Evolutionary conservation across 2,797 vertebrate species (phyloP).

Genomic region (Gorsachius magnificus): DNA sequence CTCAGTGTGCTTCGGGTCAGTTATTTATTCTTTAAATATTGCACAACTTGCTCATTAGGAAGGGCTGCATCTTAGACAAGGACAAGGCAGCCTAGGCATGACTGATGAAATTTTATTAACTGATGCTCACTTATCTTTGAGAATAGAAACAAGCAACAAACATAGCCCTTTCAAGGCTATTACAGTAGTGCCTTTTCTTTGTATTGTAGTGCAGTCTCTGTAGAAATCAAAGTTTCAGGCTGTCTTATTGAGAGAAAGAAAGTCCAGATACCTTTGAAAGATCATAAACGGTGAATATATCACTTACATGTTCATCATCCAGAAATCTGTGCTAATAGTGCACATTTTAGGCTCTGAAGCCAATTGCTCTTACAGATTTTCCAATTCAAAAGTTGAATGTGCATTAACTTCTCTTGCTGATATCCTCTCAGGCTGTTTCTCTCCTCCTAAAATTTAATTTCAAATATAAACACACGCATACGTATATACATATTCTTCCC

Average conservation of each 20-base stretch:
- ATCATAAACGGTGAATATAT: background rate
- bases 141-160: background rate
- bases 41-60: background rate
- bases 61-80: background rate
- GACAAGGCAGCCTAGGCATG: background rate
- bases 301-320: background rate
- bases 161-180: background rate
- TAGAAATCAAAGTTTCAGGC: background rate
- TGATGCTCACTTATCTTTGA: background rate
- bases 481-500: background rate
- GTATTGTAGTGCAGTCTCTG: background rate
- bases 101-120: background rate
- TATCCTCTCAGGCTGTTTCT: background rate
- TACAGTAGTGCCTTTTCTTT: background rate
- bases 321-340: background rate
- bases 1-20: background rate
- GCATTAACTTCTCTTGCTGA: background rate
- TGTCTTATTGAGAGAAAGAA: background rate
- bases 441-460: conserved; percentile 1
- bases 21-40: background rate
- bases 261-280: background rate
- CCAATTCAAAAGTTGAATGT: background rate
- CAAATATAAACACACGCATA: background rate
- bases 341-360: background rate
- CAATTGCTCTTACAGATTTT: background rate